phyloP scores from a whole-genome alignment of 2,888 invertebrate species.

The Drosophila meridionalis region DNA sequence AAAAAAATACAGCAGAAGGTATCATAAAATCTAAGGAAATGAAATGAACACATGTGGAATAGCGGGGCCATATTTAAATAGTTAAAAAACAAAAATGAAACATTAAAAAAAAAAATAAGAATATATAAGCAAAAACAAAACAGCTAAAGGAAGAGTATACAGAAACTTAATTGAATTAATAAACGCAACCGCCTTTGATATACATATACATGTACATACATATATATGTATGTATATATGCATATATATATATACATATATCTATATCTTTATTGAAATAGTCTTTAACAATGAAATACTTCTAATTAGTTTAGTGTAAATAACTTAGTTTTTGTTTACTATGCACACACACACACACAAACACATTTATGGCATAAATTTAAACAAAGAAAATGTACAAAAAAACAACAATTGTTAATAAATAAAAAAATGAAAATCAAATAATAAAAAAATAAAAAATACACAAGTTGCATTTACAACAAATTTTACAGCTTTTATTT shows the following conservation, averaged over 20 bases:
- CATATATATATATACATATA: slow-evolving; percentile 53
- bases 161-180: slow-evolving; percentile 64
- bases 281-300: slow-evolving; percentile 62
- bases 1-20: slow-evolving; percentile 42
- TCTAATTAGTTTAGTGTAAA: slow-evolving; percentile 70
- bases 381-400: slow-evolving; percentile 75
- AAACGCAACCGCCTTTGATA: slow-evolving; percentile 78
- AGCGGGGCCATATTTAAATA: slow-evolving; percentile 85
- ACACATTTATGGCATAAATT: slow-evolving; percentile 68
- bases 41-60: slow-evolving; percentile 84
- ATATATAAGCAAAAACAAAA: slow-evolving; percentile 22
- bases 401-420: slow-evolving; percentile 71
- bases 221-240: slow-evolving; percentile 16
- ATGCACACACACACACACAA: slow-evolving; percentile 59
- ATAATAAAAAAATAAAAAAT: slow-evolving; percentile 38
- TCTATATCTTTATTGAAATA: slow-evolving; percentile 69
- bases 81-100: slow-evolving; percentile 61
- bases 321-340: slow-evolving; percentile 78
- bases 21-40: slow-evolving; percentile 73
- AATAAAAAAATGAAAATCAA: slow-evolving; percentile 35
- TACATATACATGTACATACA: slow-evolving; percentile 65
- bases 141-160: slow-evolving; percentile 56
- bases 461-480: slow-evolving; percentile 67
- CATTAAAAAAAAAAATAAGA: slow-evolving; percentile 12
- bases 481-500: slow-evolving; percentile 24